Percentiles rank a stretch among this genome's conserved stretches.
Evolutionary conservation across 2,888 invertebrate species (phyloP).

Genomic region (Caenorhabditis angaria): DNA sequence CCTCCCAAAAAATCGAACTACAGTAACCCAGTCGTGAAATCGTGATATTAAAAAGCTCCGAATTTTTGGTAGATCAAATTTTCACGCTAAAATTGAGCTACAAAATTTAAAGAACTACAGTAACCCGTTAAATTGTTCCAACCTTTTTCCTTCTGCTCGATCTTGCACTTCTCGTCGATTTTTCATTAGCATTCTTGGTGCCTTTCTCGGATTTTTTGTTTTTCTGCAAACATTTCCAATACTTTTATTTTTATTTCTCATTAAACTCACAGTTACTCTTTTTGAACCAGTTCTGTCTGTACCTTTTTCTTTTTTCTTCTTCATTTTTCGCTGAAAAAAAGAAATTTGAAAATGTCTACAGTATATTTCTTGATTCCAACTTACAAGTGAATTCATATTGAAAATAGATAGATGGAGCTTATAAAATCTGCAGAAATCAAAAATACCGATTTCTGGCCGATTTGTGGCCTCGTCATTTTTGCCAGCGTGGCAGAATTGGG

Average conservation of each 20-base stretch:
- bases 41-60: neutral
- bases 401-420: neutral
- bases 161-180: too few species aligned
- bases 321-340: neutral
- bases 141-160: neutral
- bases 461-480: neutral
- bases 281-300: neutral
- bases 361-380: neutral
- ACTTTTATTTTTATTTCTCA: neutral
- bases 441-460: neutral
- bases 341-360: neutral
- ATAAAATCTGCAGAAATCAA: neutral
- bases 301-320: neutral
- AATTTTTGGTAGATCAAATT: neutral
- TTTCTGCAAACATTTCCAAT: neutral
- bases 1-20: too few species aligned
- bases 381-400: neutral
- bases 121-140: conserved; percentile 15
- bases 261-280: neutral
- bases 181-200: too few species aligned
- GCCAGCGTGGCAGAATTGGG: too few species aligned
- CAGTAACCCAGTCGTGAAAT: too few species aligned
- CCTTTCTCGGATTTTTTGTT: neutral
- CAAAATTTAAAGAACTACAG: neutral
- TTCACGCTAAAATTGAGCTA: neutral